These are phyloP conservation scores for Ivindomyrus marchei DNA, from an alignment of 2,113 vertebrate species.

Conservation along the genomic window DNA sequence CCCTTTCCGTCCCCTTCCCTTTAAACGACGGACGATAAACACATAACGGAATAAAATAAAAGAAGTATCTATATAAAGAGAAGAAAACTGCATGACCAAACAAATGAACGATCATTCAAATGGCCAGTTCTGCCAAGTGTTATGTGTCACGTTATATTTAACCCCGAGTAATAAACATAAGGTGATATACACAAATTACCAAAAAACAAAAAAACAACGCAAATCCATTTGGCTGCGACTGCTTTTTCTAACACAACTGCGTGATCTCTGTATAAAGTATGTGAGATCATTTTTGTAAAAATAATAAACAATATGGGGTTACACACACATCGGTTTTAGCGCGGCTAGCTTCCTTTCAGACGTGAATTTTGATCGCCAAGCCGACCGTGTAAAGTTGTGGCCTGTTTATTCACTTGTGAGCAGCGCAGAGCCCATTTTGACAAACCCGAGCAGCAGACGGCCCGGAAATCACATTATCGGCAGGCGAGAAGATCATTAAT, in stretches of 20 bases:
- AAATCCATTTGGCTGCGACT: neutral
- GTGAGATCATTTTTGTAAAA: neutral
- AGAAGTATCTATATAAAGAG: neutral
- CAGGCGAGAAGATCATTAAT: neutral
- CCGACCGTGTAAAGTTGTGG: neutral
- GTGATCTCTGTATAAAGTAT: neutral
- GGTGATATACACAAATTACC: neutral
- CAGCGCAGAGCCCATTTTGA: constrained; percentile 12
- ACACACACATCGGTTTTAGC: neutral
- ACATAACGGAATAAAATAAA: neutral
- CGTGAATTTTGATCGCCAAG: neutral
- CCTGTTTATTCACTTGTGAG: constrained; percentile 2
- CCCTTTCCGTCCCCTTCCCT: neutral
- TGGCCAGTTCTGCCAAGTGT: neutral
- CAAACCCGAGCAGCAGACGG: neutral
- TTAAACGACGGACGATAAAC: neutral
- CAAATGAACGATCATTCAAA: neutral
- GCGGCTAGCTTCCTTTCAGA: neutral
- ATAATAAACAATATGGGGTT: neutral
- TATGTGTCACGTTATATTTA: neutral
- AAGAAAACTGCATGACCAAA: neutral
- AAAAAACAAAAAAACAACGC: neutral
- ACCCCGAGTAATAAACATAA: neutral
- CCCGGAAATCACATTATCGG: neutral
- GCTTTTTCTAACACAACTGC: neutral